Percentiles rank a stretch among this genome's conserved stretches.
phyloP scores from a whole-genome alignment of 2,113 vertebrate species.

The Psophia crepitans region DNA sequence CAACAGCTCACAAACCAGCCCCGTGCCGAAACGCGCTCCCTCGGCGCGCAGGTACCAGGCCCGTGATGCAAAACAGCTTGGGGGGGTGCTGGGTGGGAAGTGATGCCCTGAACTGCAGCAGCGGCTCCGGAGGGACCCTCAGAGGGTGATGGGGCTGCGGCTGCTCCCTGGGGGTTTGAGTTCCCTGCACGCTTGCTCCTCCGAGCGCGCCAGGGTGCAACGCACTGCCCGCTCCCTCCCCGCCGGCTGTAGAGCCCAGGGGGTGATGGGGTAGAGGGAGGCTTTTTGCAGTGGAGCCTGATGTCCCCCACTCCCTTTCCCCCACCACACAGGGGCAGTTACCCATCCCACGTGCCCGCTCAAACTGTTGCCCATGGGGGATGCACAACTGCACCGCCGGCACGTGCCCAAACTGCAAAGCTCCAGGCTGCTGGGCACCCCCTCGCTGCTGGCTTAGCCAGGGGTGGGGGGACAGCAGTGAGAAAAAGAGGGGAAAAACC shows the following conservation, averaged over 20 bases:
- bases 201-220: fast-evolving
- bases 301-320: neutral
- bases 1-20: neutral
- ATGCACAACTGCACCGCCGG: neutral
- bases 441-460: neutral
- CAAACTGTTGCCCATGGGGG: fast-evolving
- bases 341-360: neutral
- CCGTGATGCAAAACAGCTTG: fast-evolving
- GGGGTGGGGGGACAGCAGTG: fast-evolving
- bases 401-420: neutral
- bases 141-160: fast-evolving
- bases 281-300: neutral
- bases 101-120: fast-evolving
- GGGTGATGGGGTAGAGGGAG: neutral
- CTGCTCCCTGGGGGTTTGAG: no score
- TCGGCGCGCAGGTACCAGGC: fast-evolving
- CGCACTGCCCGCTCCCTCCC: neutral
- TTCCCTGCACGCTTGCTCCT: fast-evolving
- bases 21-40: fast-evolving
- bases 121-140: neutral
- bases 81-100: fast-evolving
- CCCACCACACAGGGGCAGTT: neutral
- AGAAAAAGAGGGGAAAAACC: fast-evolving
- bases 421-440: neutral
- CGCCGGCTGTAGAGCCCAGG: fast-evolving